Conservation (phyloP, 2,797 vertebrate genomes). For the Cetoscarus ocellatus region DNA sequence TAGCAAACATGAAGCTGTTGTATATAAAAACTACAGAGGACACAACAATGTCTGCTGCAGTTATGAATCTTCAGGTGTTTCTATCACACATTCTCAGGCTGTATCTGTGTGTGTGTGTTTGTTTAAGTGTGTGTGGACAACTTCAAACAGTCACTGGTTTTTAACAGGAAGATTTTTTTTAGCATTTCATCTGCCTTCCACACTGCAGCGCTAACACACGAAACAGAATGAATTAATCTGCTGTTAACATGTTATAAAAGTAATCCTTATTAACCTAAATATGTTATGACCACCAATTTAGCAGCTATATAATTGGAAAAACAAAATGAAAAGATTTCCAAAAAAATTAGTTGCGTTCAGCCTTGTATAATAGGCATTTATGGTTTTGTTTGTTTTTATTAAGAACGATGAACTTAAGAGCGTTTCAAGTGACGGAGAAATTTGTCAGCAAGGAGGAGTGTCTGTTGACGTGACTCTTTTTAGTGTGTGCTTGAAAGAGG, state of each 20-base stretch:
- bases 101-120: constrained; percentile 29
- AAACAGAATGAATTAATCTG: constrained; percentile 7
- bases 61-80: constrained; percentile 70
- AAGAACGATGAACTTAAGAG: constrained; percentile 7
- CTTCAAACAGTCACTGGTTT: constrained; percentile 35
- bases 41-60: constrained; percentile 56
- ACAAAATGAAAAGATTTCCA: constrained; percentile 27
- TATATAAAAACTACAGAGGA: constrained; percentile 47
- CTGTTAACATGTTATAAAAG: constrained; percentile 19
- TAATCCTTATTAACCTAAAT: constrained; percentile 9
- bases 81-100: constrained; percentile 67
- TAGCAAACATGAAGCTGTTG: constrained; percentile 51
- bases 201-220: constrained; percentile 54
- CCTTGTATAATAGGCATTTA: constrained; percentile 18
- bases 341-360: constrained; percentile 69
- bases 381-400: constrained; percentile 19
- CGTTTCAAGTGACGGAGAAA: neutral
- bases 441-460: neutral
- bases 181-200: constrained; percentile 38
- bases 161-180: constrained; percentile 36
- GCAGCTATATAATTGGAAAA: constrained; percentile 47
- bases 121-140: constrained; percentile 23
- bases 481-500: constrained; percentile 1
- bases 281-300: constrained; percentile 29
- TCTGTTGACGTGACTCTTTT: neutral